phyloP scores from a whole-genome alignment of 2,113 vertebrate genomes.

The Hydrochoerus hydrochaeris region DNA sequence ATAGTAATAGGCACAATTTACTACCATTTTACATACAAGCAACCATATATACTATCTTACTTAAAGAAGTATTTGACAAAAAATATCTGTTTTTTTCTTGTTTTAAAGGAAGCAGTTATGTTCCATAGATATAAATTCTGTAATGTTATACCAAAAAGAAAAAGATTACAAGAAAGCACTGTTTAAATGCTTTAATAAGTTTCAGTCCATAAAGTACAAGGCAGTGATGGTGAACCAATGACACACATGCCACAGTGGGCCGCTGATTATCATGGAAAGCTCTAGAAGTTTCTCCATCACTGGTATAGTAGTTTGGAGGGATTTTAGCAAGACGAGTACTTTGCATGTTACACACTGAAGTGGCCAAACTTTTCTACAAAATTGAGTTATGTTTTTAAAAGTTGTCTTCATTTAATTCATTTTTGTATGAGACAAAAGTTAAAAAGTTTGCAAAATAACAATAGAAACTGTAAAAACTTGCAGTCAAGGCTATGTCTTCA shows the following conservation, averaged over 20 bases:
- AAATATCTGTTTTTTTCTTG: conserved; percentile 76
- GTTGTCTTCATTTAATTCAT: neutral
- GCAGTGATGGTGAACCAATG: neutral
- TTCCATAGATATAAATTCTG: conserved; percentile 84
- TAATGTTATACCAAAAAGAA: conserved; percentile 73
- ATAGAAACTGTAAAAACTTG: neutral
- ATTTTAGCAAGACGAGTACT: neutral
- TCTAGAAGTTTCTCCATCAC: neutral
- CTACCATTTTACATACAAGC: conserved; percentile 44
- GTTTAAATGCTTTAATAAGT: neutral
- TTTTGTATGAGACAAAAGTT: neutral
- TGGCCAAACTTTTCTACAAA: neutral
- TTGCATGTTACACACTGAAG: neutral
- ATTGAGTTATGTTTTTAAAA: neutral
- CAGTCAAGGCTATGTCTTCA: neutral
- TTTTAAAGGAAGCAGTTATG: conserved; percentile 83
- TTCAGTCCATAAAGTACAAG: neutral
- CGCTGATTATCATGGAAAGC: neutral
- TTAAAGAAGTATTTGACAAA: conserved; percentile 72
- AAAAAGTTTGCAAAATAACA: neutral
- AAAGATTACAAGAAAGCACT: neutral
- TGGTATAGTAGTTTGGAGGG: neutral
- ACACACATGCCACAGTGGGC: neutral
- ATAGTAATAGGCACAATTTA: conserved; percentile 3
- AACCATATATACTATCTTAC: conserved; percentile 58